These are phyloP conservation scores for Cliona cf. orientalis DNA, from an alignment of 37 sponge, comb jelly and placozoan genomes.

Conservation along the genomic window DNA sequence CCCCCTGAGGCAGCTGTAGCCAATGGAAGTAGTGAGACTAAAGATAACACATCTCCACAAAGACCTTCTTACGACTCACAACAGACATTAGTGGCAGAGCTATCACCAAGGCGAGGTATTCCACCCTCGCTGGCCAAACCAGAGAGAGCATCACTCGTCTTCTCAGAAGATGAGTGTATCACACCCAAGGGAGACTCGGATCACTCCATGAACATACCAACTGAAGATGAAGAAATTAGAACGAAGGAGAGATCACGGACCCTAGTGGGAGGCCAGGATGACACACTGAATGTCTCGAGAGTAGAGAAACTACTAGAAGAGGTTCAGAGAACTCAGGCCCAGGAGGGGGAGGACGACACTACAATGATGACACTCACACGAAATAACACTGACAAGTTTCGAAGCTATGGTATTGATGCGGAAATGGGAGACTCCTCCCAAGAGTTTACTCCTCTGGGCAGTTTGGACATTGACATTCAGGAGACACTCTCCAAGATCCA, in stretches of 20 bases:
- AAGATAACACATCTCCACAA: not conserved
- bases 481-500: constrained; percentile 8
- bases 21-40: not conserved
- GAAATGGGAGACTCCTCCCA: not conserved
- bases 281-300: too few relatives aligned
- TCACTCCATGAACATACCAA: not conserved
- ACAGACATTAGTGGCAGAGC: too few relatives aligned
- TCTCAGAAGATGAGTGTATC: constrained; percentile 21
- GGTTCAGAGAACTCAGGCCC: not conserved
- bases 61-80: too few relatives aligned
- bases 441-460: not conserved
- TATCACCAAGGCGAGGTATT: too few relatives aligned
- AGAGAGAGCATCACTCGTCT: not conserved
- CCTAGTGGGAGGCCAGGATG: too few relatives aligned
- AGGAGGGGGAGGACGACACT: not conserved
- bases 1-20: not conserved
- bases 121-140: too few relatives aligned
- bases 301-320: not conserved
- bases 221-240: too few relatives aligned
- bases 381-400: not conserved
- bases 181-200: not conserved
- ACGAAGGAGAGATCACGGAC: too few relatives aligned
- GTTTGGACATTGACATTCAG: constrained; percentile 7
- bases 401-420: not conserved
- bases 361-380: not conserved